These are phyloP conservation scores for Drosophila lutescens DNA, from an alignment of 2,888 invertebrate genomes.

Conservation along the genomic window DNA sequence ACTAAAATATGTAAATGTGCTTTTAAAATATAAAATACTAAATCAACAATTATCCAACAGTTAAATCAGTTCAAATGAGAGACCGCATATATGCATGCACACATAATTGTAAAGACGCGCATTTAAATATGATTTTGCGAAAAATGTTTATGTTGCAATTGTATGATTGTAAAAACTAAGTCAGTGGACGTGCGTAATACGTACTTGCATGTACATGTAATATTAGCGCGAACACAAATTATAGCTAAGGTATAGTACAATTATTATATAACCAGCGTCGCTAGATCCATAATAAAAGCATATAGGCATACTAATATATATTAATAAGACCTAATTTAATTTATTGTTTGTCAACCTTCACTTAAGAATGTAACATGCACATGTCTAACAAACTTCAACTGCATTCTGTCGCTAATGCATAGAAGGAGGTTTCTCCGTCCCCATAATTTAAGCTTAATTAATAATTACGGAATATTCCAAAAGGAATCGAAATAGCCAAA, in stretches of 20 bases:
- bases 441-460: constrained; percentile 47
- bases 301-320: constrained; percentile 32
- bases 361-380: constrained; percentile 29
- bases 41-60: constrained; percentile 43
- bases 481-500: constrained; percentile 15
- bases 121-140: constrained; percentile 34
- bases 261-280: constrained; percentile 48
- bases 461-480: constrained; percentile 13
- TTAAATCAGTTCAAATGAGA: constrained; percentile 18
- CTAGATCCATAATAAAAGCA: constrained; percentile 44
- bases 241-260: constrained; percentile 64
- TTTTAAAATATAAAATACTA: constrained; percentile 59
- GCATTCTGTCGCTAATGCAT: constrained; percentile 39
- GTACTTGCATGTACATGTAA: constrained; percentile 25
- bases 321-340: constrained; percentile 32
- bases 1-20: constrained; percentile 63
- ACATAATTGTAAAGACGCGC: constrained; percentile 22
- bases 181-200: constrained; percentile 28
- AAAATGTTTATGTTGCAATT: constrained; percentile 26
- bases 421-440: constrained; percentile 67
- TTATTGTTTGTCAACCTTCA: constrained; percentile 38
- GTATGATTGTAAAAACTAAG: constrained; percentile 44
- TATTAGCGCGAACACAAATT: constrained; percentile 36
- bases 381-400: constrained; percentile 15
- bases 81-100: constrained; percentile 15